phyloP scores from a whole-genome alignment of 23 tunicate species.

The Oikopleura vanhoeffeni region DNA sequence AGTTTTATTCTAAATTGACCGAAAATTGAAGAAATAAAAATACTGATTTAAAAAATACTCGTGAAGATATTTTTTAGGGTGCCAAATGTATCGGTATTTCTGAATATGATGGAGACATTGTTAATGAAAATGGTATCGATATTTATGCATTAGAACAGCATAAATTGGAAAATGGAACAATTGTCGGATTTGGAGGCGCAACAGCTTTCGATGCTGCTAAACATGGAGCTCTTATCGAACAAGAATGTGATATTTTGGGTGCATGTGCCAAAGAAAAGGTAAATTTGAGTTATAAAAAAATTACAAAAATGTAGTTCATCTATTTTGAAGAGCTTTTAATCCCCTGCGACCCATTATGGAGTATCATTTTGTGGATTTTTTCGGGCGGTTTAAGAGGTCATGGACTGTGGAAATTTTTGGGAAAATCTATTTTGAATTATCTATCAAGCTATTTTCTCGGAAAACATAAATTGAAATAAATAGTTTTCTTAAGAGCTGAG shows the following conservation, averaged over 20 bases:
- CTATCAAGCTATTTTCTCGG: too few species aligned
- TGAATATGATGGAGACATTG: conserved; percentile 64
- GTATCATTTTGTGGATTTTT: too few species aligned
- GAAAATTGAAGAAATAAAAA: too few species aligned
- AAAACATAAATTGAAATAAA: too few species aligned
- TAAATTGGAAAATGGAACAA: conserved; percentile 22
- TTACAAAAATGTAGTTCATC: too few species aligned
- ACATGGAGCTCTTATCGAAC: not conserved
- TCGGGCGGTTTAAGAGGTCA: too few species aligned
- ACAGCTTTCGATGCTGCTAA: not conserved
- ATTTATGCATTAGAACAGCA: conserved; percentile 69
- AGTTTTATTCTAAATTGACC: too few species aligned
- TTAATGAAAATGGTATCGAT: conserved; percentile 68
- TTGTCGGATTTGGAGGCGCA: conserved; percentile 17
- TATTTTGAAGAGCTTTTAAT: too few species aligned
- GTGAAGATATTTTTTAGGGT: conserved; percentile 25
- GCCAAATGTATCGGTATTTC: conserved; percentile 77
- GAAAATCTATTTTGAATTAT: too few species aligned
- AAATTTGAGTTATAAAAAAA: not conserved
- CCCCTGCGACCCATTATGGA: too few species aligned
- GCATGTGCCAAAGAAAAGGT: conserved; percentile 19
- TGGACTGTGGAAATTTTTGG: too few species aligned
- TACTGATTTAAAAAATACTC: not conserved
- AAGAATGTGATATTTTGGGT: conserved; percentile 14
- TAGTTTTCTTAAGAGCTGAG: too few species aligned